phyloP scores from a whole-genome alignment of 1,140 invertebrate species.

The Choristoneura fumiferana region DNA sequence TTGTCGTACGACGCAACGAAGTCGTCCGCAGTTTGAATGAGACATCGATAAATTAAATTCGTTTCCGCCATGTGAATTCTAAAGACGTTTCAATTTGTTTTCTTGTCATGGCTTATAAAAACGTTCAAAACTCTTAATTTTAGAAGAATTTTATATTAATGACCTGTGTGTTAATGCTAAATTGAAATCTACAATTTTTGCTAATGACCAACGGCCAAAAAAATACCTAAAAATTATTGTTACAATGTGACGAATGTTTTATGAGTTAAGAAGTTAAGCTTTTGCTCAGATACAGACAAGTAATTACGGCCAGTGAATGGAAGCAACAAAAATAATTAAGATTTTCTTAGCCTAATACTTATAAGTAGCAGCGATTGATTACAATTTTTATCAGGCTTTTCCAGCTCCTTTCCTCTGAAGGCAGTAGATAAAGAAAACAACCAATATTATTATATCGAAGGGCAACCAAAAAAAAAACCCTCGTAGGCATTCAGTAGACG shows the following conservation, averaged over 20 bases:
- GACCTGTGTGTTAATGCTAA: conserved; percentile 29
- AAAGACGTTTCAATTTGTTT: conserved; percentile 74
- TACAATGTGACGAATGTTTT: too few species aligned
- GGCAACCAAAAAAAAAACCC: conserved; percentile 42
- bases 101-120: conserved; percentile 50
- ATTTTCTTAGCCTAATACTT: too few species aligned
- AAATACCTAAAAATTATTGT: too few species aligned
- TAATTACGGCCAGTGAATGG: too few species aligned
- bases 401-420: neutral
- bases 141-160: conserved; percentile 38
- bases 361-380: neutral
- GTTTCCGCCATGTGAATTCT: conserved; percentile 69
- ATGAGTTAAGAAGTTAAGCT: too few species aligned
- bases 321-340: too few species aligned
- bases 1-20: conserved; percentile 64
- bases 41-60: conserved; percentile 76
- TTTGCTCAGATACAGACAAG: too few species aligned
- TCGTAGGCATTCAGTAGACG: conserved; percentile 48
- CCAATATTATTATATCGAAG: conserved; percentile 36
- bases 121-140: conserved; percentile 37
- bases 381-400: neutral
- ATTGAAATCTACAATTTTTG: conserved; percentile 22
- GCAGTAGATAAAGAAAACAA: conserved; percentile 29
- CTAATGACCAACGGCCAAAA: too few species aligned
- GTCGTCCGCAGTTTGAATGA: conserved; percentile 64